phyloP scores from a whole-genome alignment of 2,113 vertebrate genomes.

The Cervus canadensis region DNA sequence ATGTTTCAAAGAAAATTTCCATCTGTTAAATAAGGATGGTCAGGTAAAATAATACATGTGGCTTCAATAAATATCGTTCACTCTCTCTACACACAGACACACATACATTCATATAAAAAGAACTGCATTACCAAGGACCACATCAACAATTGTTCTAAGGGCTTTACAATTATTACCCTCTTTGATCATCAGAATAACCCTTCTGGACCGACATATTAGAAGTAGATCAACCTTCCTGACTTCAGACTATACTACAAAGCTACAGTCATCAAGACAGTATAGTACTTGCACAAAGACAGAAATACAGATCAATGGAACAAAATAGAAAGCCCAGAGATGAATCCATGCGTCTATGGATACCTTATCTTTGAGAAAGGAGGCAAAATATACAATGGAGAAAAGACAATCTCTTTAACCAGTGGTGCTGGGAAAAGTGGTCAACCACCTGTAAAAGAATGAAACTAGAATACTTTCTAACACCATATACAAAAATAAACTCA shows the following conservation, averaged over 20 bases:
- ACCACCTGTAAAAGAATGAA: background rate
- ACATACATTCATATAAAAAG: background rate
- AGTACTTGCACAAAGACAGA: background rate
- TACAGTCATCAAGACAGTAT: background rate
- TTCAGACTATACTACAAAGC: background rate
- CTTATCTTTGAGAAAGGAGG: background rate
- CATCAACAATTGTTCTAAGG: background rate
- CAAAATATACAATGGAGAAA: background rate
- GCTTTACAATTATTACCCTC: accelerated
- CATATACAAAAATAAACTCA: background rate
- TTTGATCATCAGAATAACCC: background rate
- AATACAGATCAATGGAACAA: background rate
- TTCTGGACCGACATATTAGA: background rate
- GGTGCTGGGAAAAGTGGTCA: background rate
- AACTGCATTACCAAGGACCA: background rate
- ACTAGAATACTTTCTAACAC: background rate
- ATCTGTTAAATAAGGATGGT: background rate
- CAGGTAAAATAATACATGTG: background rate
- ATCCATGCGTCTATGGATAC: background rate
- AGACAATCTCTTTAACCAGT: background rate
- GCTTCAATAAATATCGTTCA: background rate
- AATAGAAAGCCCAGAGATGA: background rate
- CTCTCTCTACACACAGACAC: background rate
- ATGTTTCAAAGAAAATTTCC: background rate
- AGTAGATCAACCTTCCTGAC: background rate